A percentile compares a stretch with the other conserved stretches of the same genome.
Evolutionary conservation across 2,888 invertebrate species (phyloP).

Genomic region (Cheilosia soror): DNA sequence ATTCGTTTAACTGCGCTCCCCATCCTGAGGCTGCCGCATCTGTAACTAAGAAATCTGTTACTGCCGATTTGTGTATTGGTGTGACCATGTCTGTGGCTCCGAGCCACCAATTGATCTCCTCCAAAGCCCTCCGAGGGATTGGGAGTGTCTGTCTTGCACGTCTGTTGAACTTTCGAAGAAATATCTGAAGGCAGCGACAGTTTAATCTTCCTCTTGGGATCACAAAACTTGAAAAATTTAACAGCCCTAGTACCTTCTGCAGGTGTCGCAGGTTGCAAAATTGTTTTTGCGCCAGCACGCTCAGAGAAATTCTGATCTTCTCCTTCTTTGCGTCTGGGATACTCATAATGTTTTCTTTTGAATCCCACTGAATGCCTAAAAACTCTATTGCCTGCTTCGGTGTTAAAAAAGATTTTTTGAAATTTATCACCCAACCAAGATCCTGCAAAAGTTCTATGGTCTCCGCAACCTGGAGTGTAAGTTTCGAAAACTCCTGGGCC

Average conservation of each 20-base stretch:
- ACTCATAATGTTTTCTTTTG: neutral
- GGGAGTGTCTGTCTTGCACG: constrained; percentile 1
- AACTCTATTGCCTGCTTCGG: neutral
- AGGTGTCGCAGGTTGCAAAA: neutral
- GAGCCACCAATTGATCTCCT: constrained; percentile 15
- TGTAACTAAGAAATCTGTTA: constrained; percentile 9
- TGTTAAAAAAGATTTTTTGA: neutral
- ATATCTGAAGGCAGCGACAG: constrained; percentile 21
- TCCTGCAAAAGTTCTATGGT: neutral
- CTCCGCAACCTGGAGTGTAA: constrained; percentile 26
- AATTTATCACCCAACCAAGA: neutral
- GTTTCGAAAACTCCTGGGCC: neutral
- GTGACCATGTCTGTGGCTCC: neutral
- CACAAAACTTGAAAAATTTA: constrained; percentile 17
- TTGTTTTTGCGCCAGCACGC: neutral
- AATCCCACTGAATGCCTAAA: neutral
- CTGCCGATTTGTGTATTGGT: constrained; percentile 1
- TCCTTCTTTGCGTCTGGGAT: neutral
- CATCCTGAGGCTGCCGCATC: constrained; percentile 27
- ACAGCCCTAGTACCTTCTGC: neutral
- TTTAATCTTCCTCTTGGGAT: constrained; percentile 19
- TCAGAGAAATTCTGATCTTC: neutral
- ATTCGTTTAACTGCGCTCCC: constrained; percentile 29
- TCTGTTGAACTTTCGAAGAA: constrained; percentile 1
- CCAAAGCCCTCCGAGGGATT: constrained; percentile 13